Evolutionary conservation across 2,113 vertebrate species (phyloP), one percentile per base, ranked within the genome.

Genomic region (Limnothrissa miodon): DNA sequence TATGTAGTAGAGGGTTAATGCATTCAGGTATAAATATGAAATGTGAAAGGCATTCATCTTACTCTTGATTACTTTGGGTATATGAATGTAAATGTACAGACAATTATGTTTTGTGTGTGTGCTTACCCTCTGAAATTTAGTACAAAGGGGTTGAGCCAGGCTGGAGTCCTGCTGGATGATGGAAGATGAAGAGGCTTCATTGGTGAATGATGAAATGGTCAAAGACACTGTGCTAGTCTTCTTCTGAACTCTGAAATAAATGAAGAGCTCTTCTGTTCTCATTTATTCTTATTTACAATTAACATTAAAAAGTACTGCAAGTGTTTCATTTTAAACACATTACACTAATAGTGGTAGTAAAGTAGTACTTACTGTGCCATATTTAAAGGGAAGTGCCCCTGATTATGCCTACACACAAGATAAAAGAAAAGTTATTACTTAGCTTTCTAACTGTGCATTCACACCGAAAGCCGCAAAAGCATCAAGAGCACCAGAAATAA

Each of bases 161-260:
- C 90, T 90, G 87, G 93, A 93, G 85, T 92, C 90, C 80, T 88
- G 92, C 88, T 94, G 93, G 85, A 89, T 80, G 5, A 89, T 53
- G 39, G 79, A 70, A 78, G 91, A 87, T 78, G 91, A 46, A 78
- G 90, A 88, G 29, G 90, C 83, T 81, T 91, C 92, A 45, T 90
- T 84, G 46, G 91, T 90, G 78, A 92, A 92, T 45, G 94, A 91
- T 11, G 93, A 93, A 90, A 95, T 94, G 88, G 93, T 95, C 86
- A 95, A 88, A 36, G 93, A 95, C 92, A 95, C 90, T 83, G 89
- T 91, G 88, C 93, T 94, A 51, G 92, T 95, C 88, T 94, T 95
- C 92, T 95, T 95, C 89, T 93, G 92, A 85, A 91, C 88, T 85
- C 89, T 91, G 87, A 87, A 80, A 39, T 81, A 78, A 45, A 46